A percentile compares a stretch with the other conserved stretches of the same genome.
These are phyloP conservation scores for Coptodon bakossiorum DNA, from an alignment of 2,113 vertebrate genomes.

Conservation along the genomic window DNA sequence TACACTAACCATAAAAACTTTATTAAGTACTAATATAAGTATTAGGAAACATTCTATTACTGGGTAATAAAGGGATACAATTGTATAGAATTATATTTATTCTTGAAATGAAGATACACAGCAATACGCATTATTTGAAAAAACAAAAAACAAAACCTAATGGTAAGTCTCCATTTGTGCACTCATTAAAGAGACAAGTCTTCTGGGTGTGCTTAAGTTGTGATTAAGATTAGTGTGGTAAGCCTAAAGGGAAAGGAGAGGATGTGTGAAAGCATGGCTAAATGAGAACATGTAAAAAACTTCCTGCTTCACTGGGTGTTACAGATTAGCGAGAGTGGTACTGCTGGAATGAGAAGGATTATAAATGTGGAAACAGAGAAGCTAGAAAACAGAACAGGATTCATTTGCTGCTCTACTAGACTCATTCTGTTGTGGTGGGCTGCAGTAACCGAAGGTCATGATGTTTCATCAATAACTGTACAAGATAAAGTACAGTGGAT, in stretches of 20 bases:
- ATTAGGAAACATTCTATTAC: neutral
- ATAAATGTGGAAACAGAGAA: slow-evolving; percentile 25
- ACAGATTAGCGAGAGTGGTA: slow-evolving; percentile 26
- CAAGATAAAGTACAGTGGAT: slow-evolving; percentile 36
- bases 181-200: neutral
- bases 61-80: neutral
- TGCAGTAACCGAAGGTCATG: slow-evolving; percentile 29
- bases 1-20: neutral
- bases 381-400: slow-evolving; percentile 13
- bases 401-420: slow-evolving; percentile 22
- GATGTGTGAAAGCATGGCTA: neutral
- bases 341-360: slow-evolving; percentile 13
- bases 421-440: slow-evolving; percentile 5
- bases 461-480: slow-evolving; percentile 44
- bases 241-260: neutral
- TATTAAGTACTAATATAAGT: neutral
- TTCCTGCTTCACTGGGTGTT: slow-evolving; percentile 8
- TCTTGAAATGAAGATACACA: neutral
- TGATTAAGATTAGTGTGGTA: slow-evolving; percentile 18
- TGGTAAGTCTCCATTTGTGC: neutral
- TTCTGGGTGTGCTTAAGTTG: neutral
- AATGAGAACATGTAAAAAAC: slow-evolving; percentile 15
- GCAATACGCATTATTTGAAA: neutral
- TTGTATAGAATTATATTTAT: neutral
- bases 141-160: neutral